phyloP scores from a whole-genome alignment of 2,888 invertebrate species.

The Elegia similella region DNA sequence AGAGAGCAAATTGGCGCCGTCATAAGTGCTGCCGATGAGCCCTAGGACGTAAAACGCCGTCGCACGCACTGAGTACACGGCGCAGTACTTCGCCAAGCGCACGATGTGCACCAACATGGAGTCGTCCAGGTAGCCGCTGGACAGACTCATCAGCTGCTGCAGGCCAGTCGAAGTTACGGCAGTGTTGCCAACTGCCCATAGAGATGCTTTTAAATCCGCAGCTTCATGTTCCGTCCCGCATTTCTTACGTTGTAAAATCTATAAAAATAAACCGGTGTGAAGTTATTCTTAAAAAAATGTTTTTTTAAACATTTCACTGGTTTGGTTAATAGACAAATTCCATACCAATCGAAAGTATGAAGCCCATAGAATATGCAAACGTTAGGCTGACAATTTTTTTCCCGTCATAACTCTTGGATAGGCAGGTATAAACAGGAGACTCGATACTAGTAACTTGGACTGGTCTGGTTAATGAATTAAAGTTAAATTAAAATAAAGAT shows the following conservation, averaged over 20 bases:
- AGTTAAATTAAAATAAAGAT: no score
- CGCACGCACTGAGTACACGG: conserved; percentile 93
- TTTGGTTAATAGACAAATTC: no score
- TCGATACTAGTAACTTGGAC: no score
- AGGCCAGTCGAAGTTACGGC: conserved; percentile 90
- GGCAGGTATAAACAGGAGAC: no score
- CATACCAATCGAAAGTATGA: no score
- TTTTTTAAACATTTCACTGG: no score
- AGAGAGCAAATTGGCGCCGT: conserved; percentile 90
- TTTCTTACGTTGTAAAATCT: conserved; percentile 73
- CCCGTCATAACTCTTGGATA: no score
- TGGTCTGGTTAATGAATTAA: no score
- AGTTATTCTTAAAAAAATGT: no score
- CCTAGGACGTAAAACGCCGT: conserved; percentile 95
- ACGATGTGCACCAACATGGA: conserved; percentile 75
- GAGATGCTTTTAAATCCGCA: conserved; percentile 90
- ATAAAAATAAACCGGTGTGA: conserved; percentile 17
- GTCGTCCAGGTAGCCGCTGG: conserved; percentile 60
- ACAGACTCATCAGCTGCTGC: conserved; percentile 84
- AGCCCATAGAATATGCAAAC: no score
- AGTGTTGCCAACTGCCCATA: conserved; percentile 95
- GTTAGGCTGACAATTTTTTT: no score
- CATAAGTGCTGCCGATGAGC: conserved; percentile 90
- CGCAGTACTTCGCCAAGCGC: conserved; percentile 88
- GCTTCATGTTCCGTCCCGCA: conserved; percentile 86